A percentile compares a stretch with the other conserved stretches of the same genome.
Conservation (phyloP, 2,888 invertebrate species). For the Leptopilina syphax region DNA sequence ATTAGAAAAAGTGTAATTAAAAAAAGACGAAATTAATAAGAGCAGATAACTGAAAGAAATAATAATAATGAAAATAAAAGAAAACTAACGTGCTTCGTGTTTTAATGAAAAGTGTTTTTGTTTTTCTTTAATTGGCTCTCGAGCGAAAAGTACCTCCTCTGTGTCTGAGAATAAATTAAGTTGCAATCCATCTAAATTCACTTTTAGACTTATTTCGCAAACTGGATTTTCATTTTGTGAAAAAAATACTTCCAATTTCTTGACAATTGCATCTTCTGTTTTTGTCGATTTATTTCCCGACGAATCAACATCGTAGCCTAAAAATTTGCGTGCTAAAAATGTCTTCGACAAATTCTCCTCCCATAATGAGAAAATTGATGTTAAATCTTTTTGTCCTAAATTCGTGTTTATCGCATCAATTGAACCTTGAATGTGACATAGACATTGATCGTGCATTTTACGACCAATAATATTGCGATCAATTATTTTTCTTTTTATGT, state of each 20-base stretch:
- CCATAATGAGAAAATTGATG: conserved; percentile 85
- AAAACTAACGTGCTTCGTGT: conserved; percentile 31
- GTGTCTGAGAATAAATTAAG: conserved; percentile 85
- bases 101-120: not conserved
- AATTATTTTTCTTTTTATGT: conserved; percentile 83
- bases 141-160: conserved; percentile 80
- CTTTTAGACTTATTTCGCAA: conserved; percentile 76
- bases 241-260: conserved; percentile 86
- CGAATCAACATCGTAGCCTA: conserved; percentile 43
- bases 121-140: conserved; percentile 2
- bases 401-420: conserved; percentile 84
- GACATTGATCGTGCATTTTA: conserved; percentile 44
- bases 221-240: conserved; percentile 80
- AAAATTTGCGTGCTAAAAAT: conserved; percentile 64
- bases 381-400: conserved; percentile 86
- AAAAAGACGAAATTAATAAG: not conserved
- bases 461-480: conserved; percentile 51
- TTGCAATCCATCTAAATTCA: conserved; percentile 84
- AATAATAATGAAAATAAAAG: conserved; percentile 24
- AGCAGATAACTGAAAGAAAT: conserved; percentile 30
- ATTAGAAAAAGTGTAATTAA: not conserved
- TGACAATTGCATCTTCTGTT: conserved; percentile 79
- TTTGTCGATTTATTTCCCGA: conserved; percentile 55
- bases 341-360: conserved; percentile 82
- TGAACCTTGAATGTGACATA: conserved; percentile 82